These are phyloP conservation scores for Drosophila acutilabella DNA, from an alignment of 2,888 invertebrate species.

Conservation along the genomic window DNA sequence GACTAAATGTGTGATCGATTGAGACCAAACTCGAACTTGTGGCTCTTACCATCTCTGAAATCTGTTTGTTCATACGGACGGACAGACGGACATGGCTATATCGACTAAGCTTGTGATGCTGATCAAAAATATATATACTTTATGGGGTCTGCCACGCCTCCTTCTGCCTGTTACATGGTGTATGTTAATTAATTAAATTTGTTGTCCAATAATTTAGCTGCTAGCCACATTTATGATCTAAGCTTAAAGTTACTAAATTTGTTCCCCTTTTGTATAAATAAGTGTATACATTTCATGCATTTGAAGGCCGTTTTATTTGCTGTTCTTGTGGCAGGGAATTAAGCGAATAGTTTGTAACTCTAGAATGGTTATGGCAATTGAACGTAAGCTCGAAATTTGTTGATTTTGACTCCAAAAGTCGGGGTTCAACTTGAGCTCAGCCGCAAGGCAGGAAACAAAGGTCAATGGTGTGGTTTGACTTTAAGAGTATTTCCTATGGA, in stretches of 20 bases:
- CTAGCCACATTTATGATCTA: constrained; percentile 19
- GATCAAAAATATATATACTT: no score
- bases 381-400: constrained; percentile 39
- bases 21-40: no score
- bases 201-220: constrained; percentile 40
- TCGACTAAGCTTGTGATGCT: no score
- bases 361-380: constrained; percentile 72
- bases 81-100: no score
- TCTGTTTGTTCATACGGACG: no score
- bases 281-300: constrained; percentile 39
- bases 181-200: no score
- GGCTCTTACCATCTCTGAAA: no score
- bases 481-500: constrained; percentile 37
- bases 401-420: constrained; percentile 58
- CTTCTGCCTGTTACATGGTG: no score
- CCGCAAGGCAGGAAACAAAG: constrained; percentile 38
- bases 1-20: no score
- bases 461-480: constrained; percentile 42
- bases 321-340: constrained; percentile 49
- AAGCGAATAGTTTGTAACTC: constrained; percentile 38
- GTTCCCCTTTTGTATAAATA: background rate
- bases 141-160: no score
- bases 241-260: constrained; percentile 38
- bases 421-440: constrained; percentile 35
- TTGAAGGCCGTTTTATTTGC: constrained; percentile 61